Base-by-base conservation (phyloP, 1,140 invertebrate species). In the Helicoverpa armigera region DNA sequence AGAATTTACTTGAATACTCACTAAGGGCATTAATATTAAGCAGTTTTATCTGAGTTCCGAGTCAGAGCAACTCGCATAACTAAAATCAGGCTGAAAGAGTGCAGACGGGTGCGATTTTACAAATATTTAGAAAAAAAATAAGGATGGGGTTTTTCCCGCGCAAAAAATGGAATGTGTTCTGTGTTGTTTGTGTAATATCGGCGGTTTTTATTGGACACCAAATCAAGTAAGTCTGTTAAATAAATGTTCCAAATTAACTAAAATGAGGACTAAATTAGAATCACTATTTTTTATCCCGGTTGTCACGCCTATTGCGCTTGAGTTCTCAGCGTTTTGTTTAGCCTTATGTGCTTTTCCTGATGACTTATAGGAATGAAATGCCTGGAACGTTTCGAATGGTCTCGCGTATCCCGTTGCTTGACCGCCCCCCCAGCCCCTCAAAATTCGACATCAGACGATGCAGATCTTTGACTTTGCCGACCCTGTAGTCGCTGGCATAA, bases 181-280 rank as follows among this genome's bases (percentile, higher is more conserved):
- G 50, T 14, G 16, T 70, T 12, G 12, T 50, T 67, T 50, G 35
- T 67, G 43, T 16, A 18, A 16, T 67, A 16, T 16, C 18, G n/a
- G 18, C 48, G 11, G 16, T 67, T 5, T 18, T 67, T 50, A 67
- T 67, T 67, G 63, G 63, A 67, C 63, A 48, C 12, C 35, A 67
- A 12, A n/a, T 67, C 10, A 67, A 67, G 63, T 67, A 13, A 67
- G 63, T 50, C 18, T 13, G 29, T 0, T 54, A 35, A 0, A 31
- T 13, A 35, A 14, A 13, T 63, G n/a, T 35, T 63, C 14, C 12
- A 23, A 29, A 14, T n/a, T 54, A n/a, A 54, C 3, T 5, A 54
- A 13, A 13, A 53, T 3, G 51, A 53, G 51, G 14, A 53, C 23
- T 23, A 23, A 23, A 23, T 23, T 23, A 23, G 23, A 23, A 23